Base-by-base conservation (phyloP, 1,140 invertebrate species). In the Lepidurus packardi region DNA sequence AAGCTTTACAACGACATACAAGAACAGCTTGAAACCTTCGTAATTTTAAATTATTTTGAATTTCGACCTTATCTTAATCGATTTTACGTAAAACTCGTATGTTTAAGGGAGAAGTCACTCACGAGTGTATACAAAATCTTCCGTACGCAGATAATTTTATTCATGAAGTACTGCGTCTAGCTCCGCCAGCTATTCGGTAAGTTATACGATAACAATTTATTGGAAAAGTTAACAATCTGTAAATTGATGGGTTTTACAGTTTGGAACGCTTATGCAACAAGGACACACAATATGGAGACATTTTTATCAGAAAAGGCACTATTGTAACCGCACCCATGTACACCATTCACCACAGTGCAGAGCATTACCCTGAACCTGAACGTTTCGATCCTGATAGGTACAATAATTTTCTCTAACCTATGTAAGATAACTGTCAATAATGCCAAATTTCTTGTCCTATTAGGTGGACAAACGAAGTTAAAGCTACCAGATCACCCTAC, bases 351-450 rank as follows among this genome's bases (percentile, higher is more conserved):
- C 83, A 86, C 2, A 88, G 91, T 81, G 85, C 88, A 1, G 83
- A 87, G 6, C 86, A 88, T 78, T 92, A 87, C 84, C 87, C 89
- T 1, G 82, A 91, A 73, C 90, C 91, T 34, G 82, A 88, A 7
- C 84, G 83, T 80, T 92, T 91, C 81, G 85, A 88, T 81, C 90
- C 90, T 0, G 89, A 90, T 0, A 85, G 2, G 84, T 82, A 24
- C 91, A 82, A 82, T 24, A 7, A 9, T 41, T 42, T 25, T 75
- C 21, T 75, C 34, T 8, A n/a, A 9, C 8, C n/a, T 7, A 2
- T 7, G 42, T 1, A 13, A 25, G 9, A 9, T 24, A 7, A 11
- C n/a, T 10, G 24, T 8, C 11, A 41, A 9, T 11, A 8, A 42
- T 75, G n/a, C 7, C 24, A 21, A 11, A 34, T 34, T 10, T 9